Conservation (phyloP, 2,888 invertebrate genomes). For the Isoperla grammatica region DNA sequence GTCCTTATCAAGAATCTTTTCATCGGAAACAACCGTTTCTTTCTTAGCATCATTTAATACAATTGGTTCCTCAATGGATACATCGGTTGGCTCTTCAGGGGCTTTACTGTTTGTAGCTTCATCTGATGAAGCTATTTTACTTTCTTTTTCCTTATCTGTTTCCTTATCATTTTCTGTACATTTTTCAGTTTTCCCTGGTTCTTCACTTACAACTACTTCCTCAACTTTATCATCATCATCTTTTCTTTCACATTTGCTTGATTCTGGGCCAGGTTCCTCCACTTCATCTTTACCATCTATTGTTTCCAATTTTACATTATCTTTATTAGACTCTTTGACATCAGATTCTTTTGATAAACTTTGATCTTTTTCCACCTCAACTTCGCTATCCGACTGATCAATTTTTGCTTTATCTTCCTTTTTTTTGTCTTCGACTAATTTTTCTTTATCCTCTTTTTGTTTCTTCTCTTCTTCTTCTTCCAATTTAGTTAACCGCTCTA, state of each 20-base stretch:
- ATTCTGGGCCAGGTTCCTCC: slow-evolving; percentile 12
- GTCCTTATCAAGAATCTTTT: neutral
- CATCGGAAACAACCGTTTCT: slow-evolving; percentile 15
- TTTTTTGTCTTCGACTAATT: slow-evolving; percentile 21
- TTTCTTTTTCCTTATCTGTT: slow-evolving; percentile 34
- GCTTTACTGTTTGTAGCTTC: slow-evolving; percentile 29
- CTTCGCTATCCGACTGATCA: slow-evolving; percentile 30
- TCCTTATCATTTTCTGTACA: slow-evolving; percentile 33
- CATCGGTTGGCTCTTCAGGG: neutral
- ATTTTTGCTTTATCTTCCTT: slow-evolving; percentile 34
- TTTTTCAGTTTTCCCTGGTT: slow-evolving; percentile 37
- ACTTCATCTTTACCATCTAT: slow-evolving; percentile 20
- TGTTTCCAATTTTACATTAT: neutral
- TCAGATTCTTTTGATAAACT: slow-evolving; percentile 22
- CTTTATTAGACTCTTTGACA: slow-evolving; percentile 24
- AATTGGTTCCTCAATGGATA: too few species aligned
- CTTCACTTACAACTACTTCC: slow-evolving; percentile 36
- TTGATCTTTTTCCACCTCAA: slow-evolving; percentile 35
- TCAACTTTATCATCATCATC: slow-evolving; percentile 23
- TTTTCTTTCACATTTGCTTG: slow-evolving; percentile 20
- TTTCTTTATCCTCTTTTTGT: neutral
- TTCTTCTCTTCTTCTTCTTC: slow-evolving; percentile 40
- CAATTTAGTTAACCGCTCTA: slow-evolving; percentile 48
- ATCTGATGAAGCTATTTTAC: slow-evolving; percentile 26
- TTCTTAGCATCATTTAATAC: slow-evolving; percentile 2